Evolutionary conservation across 2,797 vertebrate genomes (phyloP), one percentile per base, ranked within the genome.

Genomic region (Tokudaia muenninki): DNA sequence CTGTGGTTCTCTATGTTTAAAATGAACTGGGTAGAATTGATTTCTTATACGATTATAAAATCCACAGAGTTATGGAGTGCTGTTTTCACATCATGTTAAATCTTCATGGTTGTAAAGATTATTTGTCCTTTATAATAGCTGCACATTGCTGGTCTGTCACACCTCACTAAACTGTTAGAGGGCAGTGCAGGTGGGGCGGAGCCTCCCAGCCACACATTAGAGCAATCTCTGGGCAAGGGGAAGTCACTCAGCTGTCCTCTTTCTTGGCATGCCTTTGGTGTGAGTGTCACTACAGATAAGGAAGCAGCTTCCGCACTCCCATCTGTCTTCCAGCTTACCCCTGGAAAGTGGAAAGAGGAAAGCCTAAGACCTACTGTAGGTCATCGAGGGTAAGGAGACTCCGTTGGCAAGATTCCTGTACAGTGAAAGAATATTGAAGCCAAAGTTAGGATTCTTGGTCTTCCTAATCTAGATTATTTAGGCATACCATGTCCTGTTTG

Each of bases 21-120:
- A 90, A 61, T 87, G 37, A 67, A 6, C 16, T 44, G 17, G 41
- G 81, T 6, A 37, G 93, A 81, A 26, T 89, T 16, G 92, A 87
- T 37, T 31, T 90, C 79, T 95, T 95, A 29, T 65, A 47, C 16
- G 90, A 52, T 88, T 83, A 65, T 67, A 70, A 97, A 75, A 91
- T 77, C 44, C 16, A 59, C 31, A 41, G 19, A 79, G 47, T 67
- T 93, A 93, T 31, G 21, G 47, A 24, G 74, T 47, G 72, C 31
- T 57, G 34, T 52, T 96, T 79, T 41, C 8, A 91, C 63, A 70
- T 34, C 14, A 41, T 90, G 37, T 77, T 93, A 52, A 63, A 82
- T 78, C 70, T 95, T 55, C 17, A 17, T 61, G 83, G 41, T 81
- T 86, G 1, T 92, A 34, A 34, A 65, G 72, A 16, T 70, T 67